These are phyloP conservation scores for Tiliacea citrago DNA, from an alignment of 2,888 invertebrate genomes.

Conservation along the genomic window DNA sequence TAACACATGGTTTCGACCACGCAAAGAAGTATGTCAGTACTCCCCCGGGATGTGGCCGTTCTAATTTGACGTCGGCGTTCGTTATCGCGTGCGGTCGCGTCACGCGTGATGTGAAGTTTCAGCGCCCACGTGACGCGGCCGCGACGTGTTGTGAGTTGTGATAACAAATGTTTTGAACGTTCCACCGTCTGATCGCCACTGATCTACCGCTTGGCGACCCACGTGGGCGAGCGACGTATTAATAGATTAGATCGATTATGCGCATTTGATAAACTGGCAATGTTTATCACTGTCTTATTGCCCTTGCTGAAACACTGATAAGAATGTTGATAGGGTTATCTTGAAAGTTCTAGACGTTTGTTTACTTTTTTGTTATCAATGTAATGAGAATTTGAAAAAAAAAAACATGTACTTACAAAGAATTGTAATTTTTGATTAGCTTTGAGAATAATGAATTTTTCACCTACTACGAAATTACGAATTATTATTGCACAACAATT, in stretches of 20 bases:
- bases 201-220: conserved; percentile 19
- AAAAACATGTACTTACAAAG: not conserved
- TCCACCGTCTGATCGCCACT: conserved; percentile 12
- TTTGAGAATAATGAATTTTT: not conserved
- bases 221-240: conserved; percentile 51
- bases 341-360: conserved; percentile 38
- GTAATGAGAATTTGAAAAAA: not conserved
- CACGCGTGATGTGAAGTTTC: conserved; percentile 21
- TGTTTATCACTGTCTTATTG: conserved; percentile 48
- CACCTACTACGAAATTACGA: not conserved
- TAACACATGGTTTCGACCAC: conserved; percentile 18
- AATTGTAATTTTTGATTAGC: not conserved
- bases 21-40: conserved; percentile 46
- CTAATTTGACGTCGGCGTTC: conserved; percentile 29
- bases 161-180: conserved; percentile 51
- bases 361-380: conserved; percentile 23
- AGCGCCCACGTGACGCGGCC: conserved; percentile 33
- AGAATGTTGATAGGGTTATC: conserved; percentile 36
- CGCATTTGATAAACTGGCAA: conserved; percentile 36
- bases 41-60: conserved; percentile 41
- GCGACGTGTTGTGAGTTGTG: conserved; percentile 37
- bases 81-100: conserved; percentile 49
- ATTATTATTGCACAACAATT: conserved; percentile 23
- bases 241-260: conserved; percentile 56
- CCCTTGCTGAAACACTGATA: conserved; percentile 41